phyloP scores from a whole-genome alignment of 1,140 invertebrate genomes.

The Megalopta genalis region DNA sequence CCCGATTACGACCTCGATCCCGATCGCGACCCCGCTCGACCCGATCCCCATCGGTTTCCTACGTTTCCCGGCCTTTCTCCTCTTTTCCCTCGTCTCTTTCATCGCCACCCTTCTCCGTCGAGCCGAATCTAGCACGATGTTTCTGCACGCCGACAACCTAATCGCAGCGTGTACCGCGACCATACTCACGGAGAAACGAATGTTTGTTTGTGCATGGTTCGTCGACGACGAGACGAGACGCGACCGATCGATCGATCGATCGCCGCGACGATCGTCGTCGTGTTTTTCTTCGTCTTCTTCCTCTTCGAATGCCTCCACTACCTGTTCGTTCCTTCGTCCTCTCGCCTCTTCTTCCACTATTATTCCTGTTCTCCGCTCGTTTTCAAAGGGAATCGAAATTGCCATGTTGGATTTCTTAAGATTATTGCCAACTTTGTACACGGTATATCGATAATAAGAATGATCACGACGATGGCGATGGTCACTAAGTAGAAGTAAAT shows the following conservation, averaged over 20 bases:
- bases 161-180: not conserved
- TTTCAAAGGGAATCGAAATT: slow-evolving; percentile 56
- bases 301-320: not conserved
- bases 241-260: slow-evolving; percentile 70
- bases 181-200: slow-evolving; percentile 54
- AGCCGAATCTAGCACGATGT: slow-evolving; percentile 25
- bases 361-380: slow-evolving; percentile 21
- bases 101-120: slow-evolving; percentile 1
- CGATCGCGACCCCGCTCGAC: too few species aligned
- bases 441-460: slow-evolving; percentile 50
- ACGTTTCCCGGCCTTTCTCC: too few species aligned
- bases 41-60: too few species aligned
- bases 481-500: not conserved
- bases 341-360: not conserved
- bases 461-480: slow-evolving; percentile 10
- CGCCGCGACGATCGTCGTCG: slow-evolving; percentile 50
- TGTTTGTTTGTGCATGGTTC: slow-evolving; percentile 70
- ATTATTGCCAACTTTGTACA: slow-evolving; percentile 79
- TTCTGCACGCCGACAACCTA: slow-evolving; percentile 40
- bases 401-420: slow-evolving; percentile 69
- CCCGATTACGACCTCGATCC: too few species aligned
- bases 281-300: not conserved
- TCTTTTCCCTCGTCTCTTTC: too few species aligned
- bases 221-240: slow-evolving; percentile 71
- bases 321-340: slow-evolving; percentile 3